A percentile compares a stretch with the other conserved stretches of the same genome.
Conservation (phyloP, 2,113 vertebrate species). For the Thermophis baileyi region DNA sequence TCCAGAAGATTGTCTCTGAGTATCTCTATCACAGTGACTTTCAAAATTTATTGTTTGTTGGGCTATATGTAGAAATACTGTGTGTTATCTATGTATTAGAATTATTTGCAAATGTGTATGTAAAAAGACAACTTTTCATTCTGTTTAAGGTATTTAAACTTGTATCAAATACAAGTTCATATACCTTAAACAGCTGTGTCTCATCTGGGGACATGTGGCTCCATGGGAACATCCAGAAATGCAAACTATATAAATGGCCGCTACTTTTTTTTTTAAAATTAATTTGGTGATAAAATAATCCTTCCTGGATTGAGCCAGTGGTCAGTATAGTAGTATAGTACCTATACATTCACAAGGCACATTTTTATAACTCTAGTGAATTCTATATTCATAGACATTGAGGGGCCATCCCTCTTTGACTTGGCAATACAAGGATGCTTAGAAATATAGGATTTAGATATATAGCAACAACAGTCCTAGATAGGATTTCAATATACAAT, state of each 20-base stretch:
- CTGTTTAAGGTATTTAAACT: neutral
- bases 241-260: neutral
- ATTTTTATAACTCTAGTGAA: neutral
- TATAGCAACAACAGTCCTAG: neutral
- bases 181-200: neutral
- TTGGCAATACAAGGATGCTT: neutral
- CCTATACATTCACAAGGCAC: neutral
- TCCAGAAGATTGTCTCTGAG: constrained; percentile 26
- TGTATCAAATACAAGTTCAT: neutral
- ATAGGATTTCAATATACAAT: neutral
- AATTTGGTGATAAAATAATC: neutral
- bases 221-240: neutral
- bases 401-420: neutral
- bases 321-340: neutral
- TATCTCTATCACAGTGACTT: constrained; percentile 23
- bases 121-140: neutral
- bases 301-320: accelerated
- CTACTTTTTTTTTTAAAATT: neutral
- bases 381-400: neutral
- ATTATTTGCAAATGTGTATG: neutral
- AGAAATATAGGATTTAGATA: neutral
- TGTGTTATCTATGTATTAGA: neutral
- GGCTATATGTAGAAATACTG: neutral
- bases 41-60: neutral
- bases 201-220: neutral